Base-by-base conservation (phyloP, 1,140 invertebrate species). In the Chironomus striatipennis region DNA sequence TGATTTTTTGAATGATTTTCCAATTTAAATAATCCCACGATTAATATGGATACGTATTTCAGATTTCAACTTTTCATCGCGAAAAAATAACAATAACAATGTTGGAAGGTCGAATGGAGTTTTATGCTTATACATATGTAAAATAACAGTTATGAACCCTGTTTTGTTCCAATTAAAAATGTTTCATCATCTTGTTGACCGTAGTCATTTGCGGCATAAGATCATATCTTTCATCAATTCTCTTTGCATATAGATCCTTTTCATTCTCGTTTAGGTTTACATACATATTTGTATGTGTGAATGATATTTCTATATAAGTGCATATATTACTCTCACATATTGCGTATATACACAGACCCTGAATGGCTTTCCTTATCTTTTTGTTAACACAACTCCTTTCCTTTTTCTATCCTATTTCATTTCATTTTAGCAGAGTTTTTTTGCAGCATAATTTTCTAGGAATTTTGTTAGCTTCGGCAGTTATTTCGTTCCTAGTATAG, bases 141-240 rank as follows among this genome's bases (percentile, higher is more conserved):
- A 34, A 34, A 34, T 34, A 34, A 5, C 24, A 34, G 24, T 34
- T 34, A 34, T 34, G 24, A 34, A 34, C 24, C 24, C 24, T 34
- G 24, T 34, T 34, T 57, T 57, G 12, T 57, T 57, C n/a, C 47
- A 57, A n/a, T 57, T 57, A 57, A 47, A 47, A 57, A 57, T n/a
- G n/a, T 57, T 57, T 57, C n/a, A 12, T n/a, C 47, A 57, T 57
- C 24, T 57, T n/a, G n/a, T 57, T 57, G 47, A 57, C 47, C 47
- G n/a, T 57, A 57, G n/a, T n/a, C 47, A 57, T 57, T 57, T 57
- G 47, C n/a, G 47, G 47, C 12, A 57, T 57, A n/a, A 57, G 47
- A 57, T 57, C 47, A 15, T 57, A 57, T 57, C 47, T 57, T 57
- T 57, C 47, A n/a, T 57, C 47, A 57, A 57, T 57, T 57, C n/a